Evolutionary conservation across 2,797 vertebrate species (phyloP).

Genomic region (Atherinosoma microstoma): DNA sequence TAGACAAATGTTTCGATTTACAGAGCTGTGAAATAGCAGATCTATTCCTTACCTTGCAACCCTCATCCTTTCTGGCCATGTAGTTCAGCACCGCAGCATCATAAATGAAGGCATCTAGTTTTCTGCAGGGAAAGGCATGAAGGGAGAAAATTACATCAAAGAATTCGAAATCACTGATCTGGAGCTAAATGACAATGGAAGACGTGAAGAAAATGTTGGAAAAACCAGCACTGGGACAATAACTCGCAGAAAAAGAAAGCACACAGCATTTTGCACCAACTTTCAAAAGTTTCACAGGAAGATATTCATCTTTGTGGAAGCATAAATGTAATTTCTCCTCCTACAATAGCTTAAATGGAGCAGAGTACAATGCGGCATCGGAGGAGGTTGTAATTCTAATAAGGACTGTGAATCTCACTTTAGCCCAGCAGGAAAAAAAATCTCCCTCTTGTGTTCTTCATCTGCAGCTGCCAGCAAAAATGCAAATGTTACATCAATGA

Average conservation of each 20-base stretch:
- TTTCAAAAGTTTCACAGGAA: conserved; percentile 13
- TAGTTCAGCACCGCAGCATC: conserved; percentile 94
- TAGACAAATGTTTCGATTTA: background rate
- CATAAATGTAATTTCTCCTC: conserved; percentile 19
- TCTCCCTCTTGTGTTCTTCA: conserved; percentile 11
- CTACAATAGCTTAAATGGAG: conserved; percentile 18
- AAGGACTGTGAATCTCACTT: conserved; percentile 7
- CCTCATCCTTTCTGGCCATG: conserved; percentile 93
- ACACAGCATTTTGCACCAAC: conserved; percentile 17
- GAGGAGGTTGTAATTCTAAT: background rate
- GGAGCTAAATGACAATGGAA: conserved; percentile 41
- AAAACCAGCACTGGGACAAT: conserved; percentile 13
- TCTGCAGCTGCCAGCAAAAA: conserved; percentile 6
- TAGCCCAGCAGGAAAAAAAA: conserved; percentile 7
- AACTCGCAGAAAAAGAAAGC: conserved; percentile 8
- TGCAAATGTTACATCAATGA: background rate
- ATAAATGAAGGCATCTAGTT: conserved; percentile 95
- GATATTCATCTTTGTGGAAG: conserved; percentile 25
- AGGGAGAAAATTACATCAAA: conserved; percentile 24
- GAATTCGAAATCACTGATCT: conserved; percentile 46
- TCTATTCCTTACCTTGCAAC: conserved; percentile 86
- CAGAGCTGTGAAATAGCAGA: conserved; percentile 14
- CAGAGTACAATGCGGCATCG: conserved; percentile 24
- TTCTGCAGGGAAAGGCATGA: conserved; percentile 75
- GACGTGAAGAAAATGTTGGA: conserved; percentile 18